Evolutionary conservation across 2,797 vertebrate genomes (phyloP).

Genomic region (Eleutherodactylus coqui): DNA sequence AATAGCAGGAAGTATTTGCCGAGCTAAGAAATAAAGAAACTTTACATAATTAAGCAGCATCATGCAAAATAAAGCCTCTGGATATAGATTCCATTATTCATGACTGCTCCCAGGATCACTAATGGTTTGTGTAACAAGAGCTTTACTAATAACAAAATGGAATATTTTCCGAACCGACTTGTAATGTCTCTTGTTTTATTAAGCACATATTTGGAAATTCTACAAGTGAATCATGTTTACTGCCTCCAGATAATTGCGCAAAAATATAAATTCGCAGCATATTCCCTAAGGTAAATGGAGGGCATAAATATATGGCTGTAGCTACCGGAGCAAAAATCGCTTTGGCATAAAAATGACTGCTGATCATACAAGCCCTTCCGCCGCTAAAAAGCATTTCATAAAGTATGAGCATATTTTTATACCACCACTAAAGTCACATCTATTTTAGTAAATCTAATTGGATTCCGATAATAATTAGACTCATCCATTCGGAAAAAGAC

Average conservation of each 20-base stretch:
- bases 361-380: neutral
- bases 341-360: slow-evolving; percentile 21
- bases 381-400: slow-evolving; percentile 13
- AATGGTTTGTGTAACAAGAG: slow-evolving; percentile 51
- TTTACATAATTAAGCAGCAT: slow-evolving; percentile 40
- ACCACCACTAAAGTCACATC: neutral
- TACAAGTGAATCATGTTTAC: slow-evolving; percentile 55
- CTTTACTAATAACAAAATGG: slow-evolving; percentile 50
- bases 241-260: slow-evolving; percentile 51
- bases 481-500: neutral
- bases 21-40: slow-evolving; percentile 28
- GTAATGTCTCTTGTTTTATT: slow-evolving; percentile 56
- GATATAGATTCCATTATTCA: slow-evolving; percentile 53
- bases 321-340: slow-evolving; percentile 24
- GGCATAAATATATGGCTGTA: slow-evolving; percentile 25
- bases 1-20: neutral
- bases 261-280: slow-evolving; percentile 33
- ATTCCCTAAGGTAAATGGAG: slow-evolving; percentile 26
- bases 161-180: slow-evolving; percentile 28
- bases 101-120: slow-evolving; percentile 39
- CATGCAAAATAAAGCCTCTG: slow-evolving; percentile 41
- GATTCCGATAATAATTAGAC: slow-evolving; percentile 10
- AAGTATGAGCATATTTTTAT: slow-evolving; percentile 26
- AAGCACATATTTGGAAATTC: slow-evolving; percentile 51
- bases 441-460: slow-evolving; percentile 33